A percentile compares a stretch with the other conserved stretches of the same genome.
These are phyloP conservation scores for Nipponia nippon DNA, from an alignment of 2,113 vertebrate species.

Conservation along the genomic window DNA sequence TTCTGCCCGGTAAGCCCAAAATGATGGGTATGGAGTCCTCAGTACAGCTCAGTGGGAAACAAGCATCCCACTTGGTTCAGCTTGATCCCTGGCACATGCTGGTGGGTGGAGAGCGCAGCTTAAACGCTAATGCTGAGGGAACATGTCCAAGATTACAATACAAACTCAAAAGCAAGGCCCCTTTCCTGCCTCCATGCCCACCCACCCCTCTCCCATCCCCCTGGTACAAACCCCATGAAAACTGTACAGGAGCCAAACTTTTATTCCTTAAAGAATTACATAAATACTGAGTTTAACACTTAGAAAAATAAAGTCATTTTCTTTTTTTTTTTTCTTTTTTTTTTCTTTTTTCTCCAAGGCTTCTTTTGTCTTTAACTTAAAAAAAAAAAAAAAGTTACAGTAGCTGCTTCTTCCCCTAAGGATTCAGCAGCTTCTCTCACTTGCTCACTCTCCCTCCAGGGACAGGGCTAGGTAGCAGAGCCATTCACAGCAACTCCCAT, in stretches of 20 bases:
- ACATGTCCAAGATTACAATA: constrained; percentile 67
- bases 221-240: constrained; percentile 70
- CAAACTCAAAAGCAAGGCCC: constrained; percentile 67
- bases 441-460: constrained; percentile 43
- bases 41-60: neutral
- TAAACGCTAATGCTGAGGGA: constrained; percentile 73
- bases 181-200: constrained; percentile 51
- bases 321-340: constrained; percentile 54
- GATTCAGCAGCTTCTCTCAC: constrained; percentile 67
- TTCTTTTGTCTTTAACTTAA: constrained; percentile 74
- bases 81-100: constrained; percentile 19
- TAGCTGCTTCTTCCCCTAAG: constrained; percentile 73
- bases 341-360: constrained; percentile 48
- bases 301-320: constrained; percentile 87
- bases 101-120: constrained; percentile 36
- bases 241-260: constrained; percentile 73
- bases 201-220: constrained; percentile 44
- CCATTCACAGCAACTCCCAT: constrained; percentile 69
- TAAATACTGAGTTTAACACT: constrained; percentile 88
- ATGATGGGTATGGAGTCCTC: neutral
- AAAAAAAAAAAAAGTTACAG: constrained; percentile 73
- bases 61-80: neutral
- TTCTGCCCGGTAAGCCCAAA: neutral
- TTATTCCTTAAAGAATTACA: constrained; percentile 83
- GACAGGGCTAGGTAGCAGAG: constrained; percentile 54